Evolutionary conservation across 2,888 invertebrate species (phyloP).

Genomic region (Clitarchus hookeri): DNA sequence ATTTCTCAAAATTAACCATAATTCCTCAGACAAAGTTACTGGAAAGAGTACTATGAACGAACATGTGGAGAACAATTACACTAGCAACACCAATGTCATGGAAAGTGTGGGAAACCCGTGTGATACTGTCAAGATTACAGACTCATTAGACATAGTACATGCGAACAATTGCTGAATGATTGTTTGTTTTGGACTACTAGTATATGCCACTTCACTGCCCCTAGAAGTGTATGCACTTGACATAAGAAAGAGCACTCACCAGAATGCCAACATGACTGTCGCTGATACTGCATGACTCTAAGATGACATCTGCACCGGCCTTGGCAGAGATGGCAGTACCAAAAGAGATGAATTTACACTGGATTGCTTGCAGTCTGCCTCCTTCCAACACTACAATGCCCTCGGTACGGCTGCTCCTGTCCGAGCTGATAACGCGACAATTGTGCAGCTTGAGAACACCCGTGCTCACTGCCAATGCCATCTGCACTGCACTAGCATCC

Average conservation of each 20-base stretch:
- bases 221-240: too few relatives aligned
- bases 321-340: background rate
- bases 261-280: background rate
- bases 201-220: too few relatives aligned
- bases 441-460: background rate
- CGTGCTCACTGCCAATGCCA: background rate
- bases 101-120: too few relatives aligned
- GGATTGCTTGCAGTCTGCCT: background rate
- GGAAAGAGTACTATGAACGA: too few relatives aligned
- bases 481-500: slow-evolving; percentile 3
- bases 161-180: too few relatives aligned
- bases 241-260: background rate
- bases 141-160: too few relatives aligned
- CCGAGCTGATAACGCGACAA: background rate
- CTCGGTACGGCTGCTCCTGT: background rate
- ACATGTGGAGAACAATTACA: too few relatives aligned
- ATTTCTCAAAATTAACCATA: too few relatives aligned
- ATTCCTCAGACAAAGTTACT: too few relatives aligned
- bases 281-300: background rate
- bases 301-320: background rate
- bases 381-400: background rate
- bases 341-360: background rate
- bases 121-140: too few relatives aligned
- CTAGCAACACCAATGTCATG: too few relatives aligned
- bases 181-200: too few relatives aligned